Evolutionary conservation across 2,888 invertebrate genomes (phyloP).

Genomic region (Acleris cristana): DNA sequence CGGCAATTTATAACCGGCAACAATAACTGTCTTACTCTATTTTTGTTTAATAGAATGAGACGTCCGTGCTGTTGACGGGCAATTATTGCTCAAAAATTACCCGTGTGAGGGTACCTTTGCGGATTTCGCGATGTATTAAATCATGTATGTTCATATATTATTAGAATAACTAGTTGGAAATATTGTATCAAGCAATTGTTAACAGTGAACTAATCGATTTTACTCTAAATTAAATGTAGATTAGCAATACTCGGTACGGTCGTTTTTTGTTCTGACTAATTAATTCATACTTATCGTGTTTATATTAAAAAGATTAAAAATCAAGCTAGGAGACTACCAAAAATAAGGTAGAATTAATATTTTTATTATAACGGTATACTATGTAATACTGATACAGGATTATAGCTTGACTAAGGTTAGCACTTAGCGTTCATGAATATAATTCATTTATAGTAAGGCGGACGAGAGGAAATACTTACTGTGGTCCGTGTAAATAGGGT

Average conservation of each 20-base stretch:
- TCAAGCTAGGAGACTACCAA: slow-evolving; percentile 74
- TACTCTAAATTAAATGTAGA: slow-evolving; percentile 11
- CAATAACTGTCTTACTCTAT: no score
- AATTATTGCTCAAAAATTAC: no score
- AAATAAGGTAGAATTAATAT: slow-evolving; percentile 64
- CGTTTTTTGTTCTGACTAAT: slow-evolving; percentile 20
- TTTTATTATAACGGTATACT: slow-evolving; percentile 58
- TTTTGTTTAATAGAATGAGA: no score
- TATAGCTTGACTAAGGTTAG: slow-evolving; percentile 50
- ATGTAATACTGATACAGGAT: slow-evolving; percentile 62
- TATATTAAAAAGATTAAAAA: slow-evolving; percentile 40
- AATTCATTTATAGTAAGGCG: slow-evolving; percentile 53
- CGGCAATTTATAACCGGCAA: no score
- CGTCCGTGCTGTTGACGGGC: no score
- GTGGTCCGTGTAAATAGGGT: no score
- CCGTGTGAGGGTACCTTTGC: no score
- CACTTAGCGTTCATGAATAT: slow-evolving; percentile 57
- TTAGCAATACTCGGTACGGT: slow-evolving; percentile 26
- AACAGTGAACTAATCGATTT: slow-evolving; percentile 15
- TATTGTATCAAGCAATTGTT: slow-evolving; percentile 1
- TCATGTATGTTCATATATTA: slow-evolving; percentile 1
- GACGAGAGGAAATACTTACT: no score
- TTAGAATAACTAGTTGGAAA: slow-evolving; percentile 9
- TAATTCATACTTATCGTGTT: slow-evolving; percentile 21
- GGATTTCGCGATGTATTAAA: no score